A percentile compares a stretch with the other conserved stretches of the same genome.
Evolutionary conservation across 30 jellyfish, hydroid and myxozoan species (phyloP).

Genomic region (Rhopilema esculentum): DNA sequence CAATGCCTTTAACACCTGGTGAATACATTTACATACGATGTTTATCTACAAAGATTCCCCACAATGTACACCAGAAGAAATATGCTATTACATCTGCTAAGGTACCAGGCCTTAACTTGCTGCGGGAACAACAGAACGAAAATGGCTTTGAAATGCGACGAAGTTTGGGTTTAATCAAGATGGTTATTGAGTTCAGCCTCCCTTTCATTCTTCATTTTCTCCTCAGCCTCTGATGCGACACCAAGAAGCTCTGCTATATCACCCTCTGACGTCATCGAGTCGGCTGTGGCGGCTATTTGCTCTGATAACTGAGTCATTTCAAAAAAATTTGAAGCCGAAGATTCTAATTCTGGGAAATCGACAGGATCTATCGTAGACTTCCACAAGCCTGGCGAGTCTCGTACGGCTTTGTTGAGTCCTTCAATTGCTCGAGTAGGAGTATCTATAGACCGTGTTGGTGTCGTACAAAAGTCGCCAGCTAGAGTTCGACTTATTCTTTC

Average conservation of each 20-base stretch:
- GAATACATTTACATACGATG: not conserved
- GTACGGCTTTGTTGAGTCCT: conserved; percentile 61
- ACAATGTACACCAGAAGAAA: not conserved
- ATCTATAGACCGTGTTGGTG: conserved; percentile 66
- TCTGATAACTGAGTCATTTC: conserved; percentile 71
- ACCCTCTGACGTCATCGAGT: conserved; percentile 73
- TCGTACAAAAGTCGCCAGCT: conserved; percentile 58
- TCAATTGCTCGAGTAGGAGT: conserved; percentile 71
- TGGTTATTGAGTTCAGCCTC: conserved; percentile 35
- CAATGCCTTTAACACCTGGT: no score
- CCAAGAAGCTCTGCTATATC: conserved; percentile 72
- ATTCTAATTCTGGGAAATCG: conserved; percentile 60
- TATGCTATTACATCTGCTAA: no score
- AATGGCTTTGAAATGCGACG: no score
- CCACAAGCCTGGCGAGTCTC: conserved; percentile 86
- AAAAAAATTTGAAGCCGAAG: conserved; percentile 62
- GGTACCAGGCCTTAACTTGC: no score
- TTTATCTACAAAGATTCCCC: not conserved
- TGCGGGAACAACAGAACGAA: no score
- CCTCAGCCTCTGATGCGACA: conserved; percentile 79
- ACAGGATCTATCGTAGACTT: conserved; percentile 66
- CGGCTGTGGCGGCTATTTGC: conserved; percentile 83
- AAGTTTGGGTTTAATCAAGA: not conserved
- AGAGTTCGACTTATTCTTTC: conserved; percentile 57
- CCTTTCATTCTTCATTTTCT: conserved; percentile 60